phyloP scores from a whole-genome alignment of 2,797 vertebrate genomes.

The Myotis daubentonii region DNA sequence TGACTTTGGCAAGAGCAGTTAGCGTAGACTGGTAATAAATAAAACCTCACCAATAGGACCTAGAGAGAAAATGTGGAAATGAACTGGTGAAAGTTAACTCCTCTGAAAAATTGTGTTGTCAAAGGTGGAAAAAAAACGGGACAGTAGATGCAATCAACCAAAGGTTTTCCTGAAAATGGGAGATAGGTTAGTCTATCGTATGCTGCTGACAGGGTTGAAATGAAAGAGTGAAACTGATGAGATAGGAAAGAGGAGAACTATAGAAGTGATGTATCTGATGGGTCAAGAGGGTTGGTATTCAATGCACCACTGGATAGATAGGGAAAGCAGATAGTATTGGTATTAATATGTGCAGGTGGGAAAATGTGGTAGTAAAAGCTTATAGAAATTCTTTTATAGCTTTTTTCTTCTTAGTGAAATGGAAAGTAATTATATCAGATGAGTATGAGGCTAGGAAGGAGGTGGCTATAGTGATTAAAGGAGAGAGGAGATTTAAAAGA shows the following conservation, averaged over 20 bases:
- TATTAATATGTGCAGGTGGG: not conserved
- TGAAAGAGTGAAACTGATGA: not conserved
- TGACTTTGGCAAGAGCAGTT: not conserved
- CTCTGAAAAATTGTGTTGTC: not conserved
- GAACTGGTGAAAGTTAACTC: not conserved
- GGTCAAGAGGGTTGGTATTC: not conserved
- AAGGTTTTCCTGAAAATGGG: not conserved
- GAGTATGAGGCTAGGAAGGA: not conserved
- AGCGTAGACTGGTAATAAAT: not conserved
- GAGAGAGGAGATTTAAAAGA: not conserved
- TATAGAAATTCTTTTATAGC: not conserved
- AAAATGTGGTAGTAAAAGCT: not conserved
- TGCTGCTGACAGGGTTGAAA: not conserved
- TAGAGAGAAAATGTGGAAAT: not conserved
- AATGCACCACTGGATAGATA: not conserved
- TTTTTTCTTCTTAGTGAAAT: constrained; percentile 9
- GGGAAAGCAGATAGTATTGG: not conserved
- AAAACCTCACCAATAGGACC: not conserved
- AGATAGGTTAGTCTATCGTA: not conserved
- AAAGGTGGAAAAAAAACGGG: not conserved
- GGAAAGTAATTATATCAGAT: not conserved
- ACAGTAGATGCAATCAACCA: not conserved
- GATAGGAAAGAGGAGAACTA: not conserved
- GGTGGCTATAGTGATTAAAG: not conserved
- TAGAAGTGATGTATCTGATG: not conserved